Evolutionary conservation across 2,113 vertebrate species (phyloP).

Genomic region (Mixornis gularis): DNA sequence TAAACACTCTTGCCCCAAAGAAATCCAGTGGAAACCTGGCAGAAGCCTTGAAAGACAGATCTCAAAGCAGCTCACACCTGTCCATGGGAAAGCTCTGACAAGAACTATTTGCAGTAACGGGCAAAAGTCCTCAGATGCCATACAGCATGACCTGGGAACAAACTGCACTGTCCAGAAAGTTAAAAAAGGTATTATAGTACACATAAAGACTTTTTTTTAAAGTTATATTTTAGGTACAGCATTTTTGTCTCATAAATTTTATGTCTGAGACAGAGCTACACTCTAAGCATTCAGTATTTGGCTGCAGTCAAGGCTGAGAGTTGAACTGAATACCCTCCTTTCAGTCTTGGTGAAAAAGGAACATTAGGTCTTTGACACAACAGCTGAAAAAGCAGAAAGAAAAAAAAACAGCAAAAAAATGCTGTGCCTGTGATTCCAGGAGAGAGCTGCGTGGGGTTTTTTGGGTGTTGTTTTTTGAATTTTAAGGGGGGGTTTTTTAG

Average conservation of each 20-base stretch:
- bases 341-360: not conserved
- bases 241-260: not conserved
- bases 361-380: not conserved
- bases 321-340: not conserved
- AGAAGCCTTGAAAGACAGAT: not conserved
- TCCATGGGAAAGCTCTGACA: not conserved
- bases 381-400: not conserved
- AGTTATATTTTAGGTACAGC: not conserved
- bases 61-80: slow-evolving; percentile 19
- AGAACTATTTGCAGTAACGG: slow-evolving; percentile 23
- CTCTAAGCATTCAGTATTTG: not conserved
- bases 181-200: not conserved
- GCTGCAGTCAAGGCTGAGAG: not conserved
- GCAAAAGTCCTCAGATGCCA: not conserved
- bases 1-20: not conserved
- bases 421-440: not conserved
- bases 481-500: not conserved
- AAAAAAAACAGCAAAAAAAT: not conserved
- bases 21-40: not conserved
- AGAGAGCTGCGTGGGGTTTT: not conserved
- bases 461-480: not conserved
- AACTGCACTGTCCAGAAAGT: not conserved
- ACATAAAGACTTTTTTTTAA: not conserved
- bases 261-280: not conserved
- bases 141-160: not conserved